Percentiles rank a stretch among this genome's conserved stretches.
Evolutionary conservation across 2,888 invertebrate species (phyloP).

Genomic region (Galeruca laticollis): DNA sequence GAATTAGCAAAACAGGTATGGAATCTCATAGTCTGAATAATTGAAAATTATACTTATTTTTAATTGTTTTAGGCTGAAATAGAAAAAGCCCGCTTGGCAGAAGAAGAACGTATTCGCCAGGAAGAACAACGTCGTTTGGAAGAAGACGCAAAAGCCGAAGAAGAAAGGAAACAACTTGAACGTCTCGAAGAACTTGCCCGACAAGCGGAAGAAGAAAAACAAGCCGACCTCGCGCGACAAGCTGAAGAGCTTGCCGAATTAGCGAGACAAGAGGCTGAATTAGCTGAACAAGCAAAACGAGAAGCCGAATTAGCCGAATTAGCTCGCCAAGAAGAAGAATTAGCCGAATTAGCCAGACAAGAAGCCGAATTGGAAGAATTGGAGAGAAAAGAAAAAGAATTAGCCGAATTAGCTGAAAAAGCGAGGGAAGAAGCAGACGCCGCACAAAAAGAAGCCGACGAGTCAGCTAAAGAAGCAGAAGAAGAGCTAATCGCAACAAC

Average conservation of each 20-base stretch:
- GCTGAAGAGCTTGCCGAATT: conserved; percentile 66
- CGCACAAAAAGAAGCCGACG: conserved; percentile 69
- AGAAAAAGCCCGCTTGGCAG: conserved; percentile 69
- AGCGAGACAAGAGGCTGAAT: conserved; percentile 74
- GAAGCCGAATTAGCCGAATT: conserved; percentile 71
- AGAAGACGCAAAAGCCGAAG: conserved; percentile 64
- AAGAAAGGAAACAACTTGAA: conserved; percentile 67
- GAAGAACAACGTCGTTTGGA: conserved; percentile 68
- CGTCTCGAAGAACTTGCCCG: conserved; percentile 73
- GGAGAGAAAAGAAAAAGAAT: conserved; percentile 71
- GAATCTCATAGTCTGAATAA: neutral
- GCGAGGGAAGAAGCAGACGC: conserved; percentile 73
- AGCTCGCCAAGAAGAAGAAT: conserved; percentile 71
- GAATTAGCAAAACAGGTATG: conserved; percentile 63
- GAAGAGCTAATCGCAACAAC: conserved; percentile 69
- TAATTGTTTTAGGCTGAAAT: conserved; percentile 66
- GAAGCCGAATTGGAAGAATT: conserved; percentile 68
- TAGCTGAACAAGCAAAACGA: conserved; percentile 71
- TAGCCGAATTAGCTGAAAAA: conserved; percentile 74
- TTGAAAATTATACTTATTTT: neutral
- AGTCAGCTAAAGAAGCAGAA: conserved; percentile 63
- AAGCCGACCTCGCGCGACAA: conserved; percentile 77
- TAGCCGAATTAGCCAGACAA: conserved; percentile 69
- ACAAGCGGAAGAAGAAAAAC: conserved; percentile 74
- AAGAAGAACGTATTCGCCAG: conserved; percentile 68